Base-by-base conservation (phyloP, 2,888 invertebrate genomes). In the Dryococelus australis region DNA sequence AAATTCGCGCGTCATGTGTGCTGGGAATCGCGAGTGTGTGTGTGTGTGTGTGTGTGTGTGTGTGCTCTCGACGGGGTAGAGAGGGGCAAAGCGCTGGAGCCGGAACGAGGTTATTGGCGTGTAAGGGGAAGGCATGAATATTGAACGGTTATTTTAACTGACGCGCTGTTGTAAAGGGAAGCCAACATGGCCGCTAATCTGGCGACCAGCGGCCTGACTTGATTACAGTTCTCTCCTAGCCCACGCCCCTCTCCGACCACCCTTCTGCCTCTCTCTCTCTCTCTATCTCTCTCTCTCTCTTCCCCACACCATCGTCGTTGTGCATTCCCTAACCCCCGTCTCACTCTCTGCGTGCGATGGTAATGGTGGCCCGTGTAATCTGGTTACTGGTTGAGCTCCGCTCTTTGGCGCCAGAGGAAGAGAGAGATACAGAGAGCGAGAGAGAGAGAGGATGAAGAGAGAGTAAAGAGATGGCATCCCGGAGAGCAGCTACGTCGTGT, bases 71-170 rank as follows among this genome's bases (percentile, higher is more conserved):
- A 16, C 12, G 8, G 47, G 4, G 47, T 1, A 8, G 47, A 16
- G 47, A 16, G 47, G 47, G 47, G n/a, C 24, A 20, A 24, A 24
- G n/a, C 24, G n/a, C 13, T 8, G 65, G 65, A 8, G 65, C 24
- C n/a, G 20, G 24, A 65, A 65, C 65, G 20, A 65, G 65, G 65
- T 65, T 65, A 65, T 65, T 65, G 65, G 65, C n/a, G 65, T 65
- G 65, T 65, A 65, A 65, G 65, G 65, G 65, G 65, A 65, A 65
- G 65, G 65, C 65, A 65, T 65, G 65, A 65, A 65, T 65, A 65
- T 65, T 65, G 65, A 65, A 65, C 65, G 65, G 65, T 65, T 65
- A 65, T 65, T 65, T 65, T 65, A 65, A 65, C 65, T 65, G 65
- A 65, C 65, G 65, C 65, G 65, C 65, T n/a, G 65, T 65, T 65